phyloP scores from a whole-genome alignment of 2,797 vertebrate species.

The Enteromius anoplus region DNA sequence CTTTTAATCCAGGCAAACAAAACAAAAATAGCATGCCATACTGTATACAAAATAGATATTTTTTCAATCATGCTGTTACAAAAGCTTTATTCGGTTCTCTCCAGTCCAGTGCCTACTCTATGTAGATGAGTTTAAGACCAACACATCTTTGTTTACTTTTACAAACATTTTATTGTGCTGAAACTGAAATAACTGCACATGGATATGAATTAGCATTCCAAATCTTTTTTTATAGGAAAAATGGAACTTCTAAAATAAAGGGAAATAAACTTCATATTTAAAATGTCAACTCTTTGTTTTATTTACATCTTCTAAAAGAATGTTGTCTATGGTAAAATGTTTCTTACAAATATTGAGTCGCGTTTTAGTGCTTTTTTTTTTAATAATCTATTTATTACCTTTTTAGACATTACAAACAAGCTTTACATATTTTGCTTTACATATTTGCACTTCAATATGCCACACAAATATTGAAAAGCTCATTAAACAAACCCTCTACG shows the following conservation, averaged over 20 bases:
- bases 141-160: not conserved
- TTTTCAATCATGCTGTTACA: not conserved
- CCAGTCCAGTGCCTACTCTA: not conserved
- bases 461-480: not conserved
- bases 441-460: not conserved
- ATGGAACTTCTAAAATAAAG: conserved; percentile 15
- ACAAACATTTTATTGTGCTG: not conserved
- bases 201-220: not conserved
- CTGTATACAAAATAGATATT: not conserved
- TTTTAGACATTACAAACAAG: too few species aligned
- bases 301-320: not conserved
- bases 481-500: too few species aligned
- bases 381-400: too few species aligned
- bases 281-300: not conserved
- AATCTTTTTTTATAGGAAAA: not conserved
- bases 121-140: not conserved
- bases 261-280: not conserved
- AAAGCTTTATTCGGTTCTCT: not conserved
- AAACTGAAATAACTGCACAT: not conserved
- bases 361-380: too few species aligned
- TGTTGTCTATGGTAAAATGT: not conserved
- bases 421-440: too few species aligned
- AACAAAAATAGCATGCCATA: not conserved
- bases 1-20: conserved; percentile 56
- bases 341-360: not conserved